phyloP scores from a whole-genome alignment of 2,797 vertebrate species.

The Crenuchus spilurus region DNA sequence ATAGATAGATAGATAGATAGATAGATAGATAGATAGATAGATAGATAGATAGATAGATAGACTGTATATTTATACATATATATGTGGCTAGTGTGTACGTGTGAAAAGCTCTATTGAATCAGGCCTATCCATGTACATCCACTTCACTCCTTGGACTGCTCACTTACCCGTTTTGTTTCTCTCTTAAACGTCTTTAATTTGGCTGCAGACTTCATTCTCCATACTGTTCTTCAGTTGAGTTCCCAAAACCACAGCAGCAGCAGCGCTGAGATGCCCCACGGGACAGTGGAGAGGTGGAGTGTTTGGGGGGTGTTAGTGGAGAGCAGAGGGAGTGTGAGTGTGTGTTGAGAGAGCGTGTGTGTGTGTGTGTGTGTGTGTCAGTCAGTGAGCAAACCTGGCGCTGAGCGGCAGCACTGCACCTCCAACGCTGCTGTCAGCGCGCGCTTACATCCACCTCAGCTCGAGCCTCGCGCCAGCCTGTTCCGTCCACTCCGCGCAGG shows the following conservation, averaged over 20 bases:
- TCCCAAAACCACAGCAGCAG: background rate
- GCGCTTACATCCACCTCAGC: constrained; percentile 59
- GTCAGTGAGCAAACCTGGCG: constrained; percentile 89
- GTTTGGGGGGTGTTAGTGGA: constrained; percentile 61
- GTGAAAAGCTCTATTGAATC: background rate
- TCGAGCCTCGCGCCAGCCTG: constrained; percentile 43
- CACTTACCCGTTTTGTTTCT: constrained; percentile 30
- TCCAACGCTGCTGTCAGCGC: constrained; percentile 70
- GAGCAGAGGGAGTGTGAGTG: constrained; percentile 56
- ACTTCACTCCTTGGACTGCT: background rate
- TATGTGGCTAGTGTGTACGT: background rate
- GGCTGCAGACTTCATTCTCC: constrained; percentile 90
- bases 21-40: too few relatives aligned
- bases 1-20: too few relatives aligned
- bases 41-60: too few relatives aligned
- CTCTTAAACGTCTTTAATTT: constrained; percentile 65
- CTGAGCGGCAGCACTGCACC: constrained; percentile 94
- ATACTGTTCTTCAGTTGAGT: constrained; percentile 73
- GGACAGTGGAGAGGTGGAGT: constrained; percentile 65
- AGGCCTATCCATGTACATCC: background rate
- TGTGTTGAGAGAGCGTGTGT: background rate
- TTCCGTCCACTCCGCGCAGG: constrained; percentile 44
- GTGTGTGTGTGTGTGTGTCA: constrained; percentile 68
- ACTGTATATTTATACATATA: too few relatives aligned
- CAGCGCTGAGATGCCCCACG: constrained; percentile 80